phyloP scores from a whole-genome alignment of 2,888 invertebrate species.

The Epistrophella euchroma region DNA sequence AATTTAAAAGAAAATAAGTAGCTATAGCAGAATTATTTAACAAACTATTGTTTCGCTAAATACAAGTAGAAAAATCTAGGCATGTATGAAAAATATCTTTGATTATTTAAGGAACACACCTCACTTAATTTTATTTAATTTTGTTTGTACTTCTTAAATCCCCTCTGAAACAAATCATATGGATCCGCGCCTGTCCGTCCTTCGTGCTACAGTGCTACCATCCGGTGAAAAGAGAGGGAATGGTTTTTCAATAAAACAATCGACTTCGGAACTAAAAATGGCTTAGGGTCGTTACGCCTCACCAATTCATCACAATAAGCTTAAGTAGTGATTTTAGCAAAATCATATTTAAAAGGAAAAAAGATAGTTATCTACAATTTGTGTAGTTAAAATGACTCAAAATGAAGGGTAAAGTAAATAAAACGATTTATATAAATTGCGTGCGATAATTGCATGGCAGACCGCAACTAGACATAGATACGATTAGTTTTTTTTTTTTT shows the following conservation, averaged over 20 bases:
- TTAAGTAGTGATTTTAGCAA: slow-evolving; percentile 14
- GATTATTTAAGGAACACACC: too few relatives aligned
- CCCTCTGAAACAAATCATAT: background rate
- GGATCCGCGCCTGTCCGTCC: background rate
- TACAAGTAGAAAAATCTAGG: too few relatives aligned
- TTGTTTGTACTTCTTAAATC: background rate
- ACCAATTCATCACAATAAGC: slow-evolving; percentile 47
- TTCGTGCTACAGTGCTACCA: background rate
- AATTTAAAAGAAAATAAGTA: too few relatives aligned
- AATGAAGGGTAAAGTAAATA: slow-evolving; percentile 12
- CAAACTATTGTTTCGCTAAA: too few relatives aligned
- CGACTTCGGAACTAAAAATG: slow-evolving; percentile 61
- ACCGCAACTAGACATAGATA: background rate
- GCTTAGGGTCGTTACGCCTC: slow-evolving; percentile 66
- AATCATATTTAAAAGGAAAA: background rate
- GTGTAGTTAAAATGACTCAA: slow-evolving; percentile 12
- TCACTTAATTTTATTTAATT: too few relatives aligned
- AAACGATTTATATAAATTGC: slow-evolving; percentile 16
- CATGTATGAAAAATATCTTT: too few relatives aligned
- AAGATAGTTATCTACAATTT: background rate
- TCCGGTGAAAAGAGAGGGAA: slow-evolving; percentile 22
- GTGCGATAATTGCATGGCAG: slow-evolving; percentile 28
- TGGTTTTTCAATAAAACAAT: slow-evolving; percentile 55
- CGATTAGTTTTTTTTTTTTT: background rate
- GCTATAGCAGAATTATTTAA: too few relatives aligned